Conservation (phyloP, 2,113 vertebrate genomes). For the Narcine bancroftii region DNA sequence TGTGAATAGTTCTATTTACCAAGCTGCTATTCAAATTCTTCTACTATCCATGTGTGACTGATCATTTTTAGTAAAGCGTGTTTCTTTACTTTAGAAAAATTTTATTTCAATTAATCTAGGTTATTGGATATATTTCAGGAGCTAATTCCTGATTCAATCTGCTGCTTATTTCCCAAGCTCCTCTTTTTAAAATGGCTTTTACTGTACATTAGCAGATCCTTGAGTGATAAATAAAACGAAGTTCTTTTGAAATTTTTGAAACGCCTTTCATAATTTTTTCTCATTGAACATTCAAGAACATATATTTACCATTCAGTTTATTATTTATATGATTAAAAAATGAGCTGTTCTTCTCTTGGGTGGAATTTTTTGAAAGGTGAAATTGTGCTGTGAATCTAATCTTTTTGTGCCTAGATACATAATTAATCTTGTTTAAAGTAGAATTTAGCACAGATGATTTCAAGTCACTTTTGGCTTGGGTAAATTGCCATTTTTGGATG, state of each 20-base stretch:
- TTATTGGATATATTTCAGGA: background rate
- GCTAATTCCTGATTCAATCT: background rate
- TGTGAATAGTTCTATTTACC: background rate
- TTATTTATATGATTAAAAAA: background rate
- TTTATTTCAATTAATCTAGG: background rate
- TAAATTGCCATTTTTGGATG: background rate
- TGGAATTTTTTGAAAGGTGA: background rate
- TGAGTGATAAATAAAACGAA: background rate
- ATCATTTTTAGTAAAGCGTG: background rate
- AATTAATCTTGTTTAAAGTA: background rate
- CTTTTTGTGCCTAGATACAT: background rate
- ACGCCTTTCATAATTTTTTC: background rate
- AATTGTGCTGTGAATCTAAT: background rate
- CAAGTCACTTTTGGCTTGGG: background rate
- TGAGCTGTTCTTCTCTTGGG: background rate
- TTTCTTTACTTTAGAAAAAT: conserved; percentile 2
- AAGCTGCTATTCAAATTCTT: background rate
- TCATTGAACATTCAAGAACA: background rate
- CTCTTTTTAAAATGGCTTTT: background rate
- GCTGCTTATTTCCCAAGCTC: background rate
- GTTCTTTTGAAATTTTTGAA: background rate
- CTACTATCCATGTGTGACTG: no score
- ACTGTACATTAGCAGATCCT: background rate
- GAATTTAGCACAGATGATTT: background rate
- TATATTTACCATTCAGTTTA: background rate